Evolutionary conservation across 1,140 invertebrate species (phyloP).

Genomic region (Dufourea novaeangliae): DNA sequence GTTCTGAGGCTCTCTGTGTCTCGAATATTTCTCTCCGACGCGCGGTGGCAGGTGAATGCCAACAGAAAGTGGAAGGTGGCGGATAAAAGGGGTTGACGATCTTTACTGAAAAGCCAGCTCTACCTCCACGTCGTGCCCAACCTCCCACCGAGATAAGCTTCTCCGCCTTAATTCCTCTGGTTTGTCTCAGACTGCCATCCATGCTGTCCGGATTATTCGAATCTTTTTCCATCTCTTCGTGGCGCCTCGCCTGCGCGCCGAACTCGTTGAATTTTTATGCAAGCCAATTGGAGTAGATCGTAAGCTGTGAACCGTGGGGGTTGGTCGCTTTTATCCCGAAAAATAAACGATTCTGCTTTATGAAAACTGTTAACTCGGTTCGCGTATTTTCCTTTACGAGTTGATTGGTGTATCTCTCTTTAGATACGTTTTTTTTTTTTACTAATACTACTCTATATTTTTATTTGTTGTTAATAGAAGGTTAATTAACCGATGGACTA

Average conservation of each 20-base stretch:
- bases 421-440: too few species aligned
- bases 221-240: conserved; percentile 34
- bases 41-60: conserved; percentile 43
- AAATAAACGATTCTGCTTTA: not conserved
- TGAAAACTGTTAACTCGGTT: too few species aligned
- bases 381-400: too few species aligned
- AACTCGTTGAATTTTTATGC: conserved; percentile 13
- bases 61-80: conserved; percentile 42
- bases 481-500: too few species aligned
- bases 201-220: conserved; percentile 52
- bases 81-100: conserved; percentile 54
- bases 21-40: conserved; percentile 26
- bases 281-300: not conserved
- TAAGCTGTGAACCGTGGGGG: not conserved
- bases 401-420: too few species aligned
- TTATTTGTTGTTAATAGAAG: too few species aligned
- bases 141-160: conserved; percentile 19
- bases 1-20: conserved; percentile 41
- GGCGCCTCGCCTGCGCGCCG: not conserved
- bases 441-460: too few species aligned
- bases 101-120: conserved; percentile 47
- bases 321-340: too few species aligned
- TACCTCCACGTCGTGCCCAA: not conserved
- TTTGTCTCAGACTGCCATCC: conserved; percentile 42
- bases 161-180: conserved; percentile 54